Base-by-base conservation (phyloP, 2,888 invertebrate species). In the Ctena decussata region DNA sequence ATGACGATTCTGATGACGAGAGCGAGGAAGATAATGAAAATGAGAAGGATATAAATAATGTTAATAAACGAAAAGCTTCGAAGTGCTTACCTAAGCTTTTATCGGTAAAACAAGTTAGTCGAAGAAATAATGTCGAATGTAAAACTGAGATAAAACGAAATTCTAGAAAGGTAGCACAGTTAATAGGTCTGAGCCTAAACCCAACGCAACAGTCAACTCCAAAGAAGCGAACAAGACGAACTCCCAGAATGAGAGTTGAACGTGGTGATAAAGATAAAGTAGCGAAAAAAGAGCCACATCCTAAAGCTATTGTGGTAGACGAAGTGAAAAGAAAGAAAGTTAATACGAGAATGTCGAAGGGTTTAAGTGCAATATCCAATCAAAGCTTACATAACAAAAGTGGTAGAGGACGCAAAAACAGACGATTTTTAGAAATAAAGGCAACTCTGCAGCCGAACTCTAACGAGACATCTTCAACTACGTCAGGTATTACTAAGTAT, bases 401-500 rank as follows among this genome's bases (percentile, higher is more conserved):
- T 30, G 35, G 24, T 3, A 82, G 41, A 57, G 15, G 27, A 39
- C 78, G 44, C 21, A 53, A 77, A 60, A 77, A 73, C 39, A 49
- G 77, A 30, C 77, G 84, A 32, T 76, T 88, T 49, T 71, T 88
- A 6, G 88, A 88, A 82, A 88, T 88, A 21, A 81, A 82, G 57
- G 88, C 88, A 37, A 88, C 88, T 1, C 80, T 88, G 18, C 78
- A 84, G 21, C 21, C 79, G 6, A 80, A 39, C 46, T 80, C 72
- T 71, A 41, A 32, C 35, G 44, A 44, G 30, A 39, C 30, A n/a
- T 32, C n/a, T 30, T 27, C 44, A 0, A n/a, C 57, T 49, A 57
- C 76, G 2, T 80, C 77, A 46, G 80, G 83, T 53, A 83, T 80
- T 65, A 21, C 81, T 8, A 39, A 77, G 6, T 86, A 79, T 21